phyloP scores from a whole-genome alignment of 2,888 invertebrate species.

The Trichacis sp. region DNA sequence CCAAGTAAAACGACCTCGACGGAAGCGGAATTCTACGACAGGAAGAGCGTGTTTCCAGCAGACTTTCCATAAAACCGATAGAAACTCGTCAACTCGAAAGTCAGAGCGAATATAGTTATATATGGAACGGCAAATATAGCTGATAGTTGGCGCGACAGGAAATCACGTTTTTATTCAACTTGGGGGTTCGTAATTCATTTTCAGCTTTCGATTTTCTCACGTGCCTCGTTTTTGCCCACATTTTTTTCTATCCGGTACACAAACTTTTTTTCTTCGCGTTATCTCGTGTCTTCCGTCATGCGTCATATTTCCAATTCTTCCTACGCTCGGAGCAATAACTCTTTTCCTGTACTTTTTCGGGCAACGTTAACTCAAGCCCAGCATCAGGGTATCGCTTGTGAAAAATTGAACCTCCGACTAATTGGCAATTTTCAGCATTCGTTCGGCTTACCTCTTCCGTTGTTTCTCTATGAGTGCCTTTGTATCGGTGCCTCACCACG shows the following conservation, averaged over 20 bases:
- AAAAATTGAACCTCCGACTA: constrained; percentile 53
- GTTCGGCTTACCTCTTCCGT: constrained; percentile 34
- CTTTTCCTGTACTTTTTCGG: constrained; percentile 18
- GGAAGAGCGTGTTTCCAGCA: not conserved
- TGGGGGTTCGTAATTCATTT: constrained; percentile 31
- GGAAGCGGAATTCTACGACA: not conserved
- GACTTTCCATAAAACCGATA: constrained; percentile 19
- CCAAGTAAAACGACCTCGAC: not conserved
- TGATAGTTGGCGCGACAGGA: constrained; percentile 17
- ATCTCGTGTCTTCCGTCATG: not conserved
- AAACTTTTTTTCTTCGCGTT: constrained; percentile 10
- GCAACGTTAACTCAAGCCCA: constrained; percentile 4
- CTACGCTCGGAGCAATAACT: constrained; percentile 25
- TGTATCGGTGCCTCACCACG: constrained; percentile 14
- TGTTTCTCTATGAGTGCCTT: constrained; percentile 5
- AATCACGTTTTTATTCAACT: constrained; percentile 33
- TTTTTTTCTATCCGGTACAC: constrained; percentile 17
- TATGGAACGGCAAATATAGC: constrained; percentile 14
- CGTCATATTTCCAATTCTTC: constrained; percentile 5
- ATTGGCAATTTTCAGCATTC: constrained; percentile 52
- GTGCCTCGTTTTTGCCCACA: constrained; percentile 7
- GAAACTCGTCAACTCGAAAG: constrained; percentile 17
- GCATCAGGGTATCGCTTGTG: constrained; percentile 43
- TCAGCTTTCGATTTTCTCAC: constrained; percentile 23
- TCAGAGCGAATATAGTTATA: constrained; percentile 12